Percentiles rank a stretch among this genome's conserved stretches.
Evolutionary conservation across 53 echinoderm and acorn worm genomes (phyloP).

Genomic region (Patiria pectinifera): DNA sequence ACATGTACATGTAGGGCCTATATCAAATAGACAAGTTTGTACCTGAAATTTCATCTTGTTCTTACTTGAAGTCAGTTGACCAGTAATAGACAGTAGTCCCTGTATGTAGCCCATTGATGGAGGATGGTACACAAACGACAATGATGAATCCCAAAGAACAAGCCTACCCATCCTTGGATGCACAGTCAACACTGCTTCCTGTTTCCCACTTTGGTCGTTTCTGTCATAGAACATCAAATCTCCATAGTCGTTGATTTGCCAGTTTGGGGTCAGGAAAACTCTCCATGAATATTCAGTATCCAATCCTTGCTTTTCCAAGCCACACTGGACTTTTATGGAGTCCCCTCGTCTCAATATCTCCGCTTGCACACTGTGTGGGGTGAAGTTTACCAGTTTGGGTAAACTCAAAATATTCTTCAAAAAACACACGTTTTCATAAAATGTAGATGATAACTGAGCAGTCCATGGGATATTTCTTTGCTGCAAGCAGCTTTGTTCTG

Average conservation of each 20-base stretch:
- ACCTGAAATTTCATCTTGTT: no score
- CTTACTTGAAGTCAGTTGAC: neutral
- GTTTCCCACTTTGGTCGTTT: constrained; percentile 1
- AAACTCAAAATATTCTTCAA: neutral
- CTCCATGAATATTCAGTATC: constrained; percentile 48
- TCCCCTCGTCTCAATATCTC: constrained; percentile 65
- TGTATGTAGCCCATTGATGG: constrained; percentile 70
- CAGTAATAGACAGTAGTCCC: constrained; percentile 21
- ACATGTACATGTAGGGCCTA: no score
- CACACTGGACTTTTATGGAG: constrained; percentile 5
- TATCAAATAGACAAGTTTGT: no score
- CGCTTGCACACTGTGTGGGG: constrained; percentile 11
- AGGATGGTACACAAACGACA: constrained; percentile 62
- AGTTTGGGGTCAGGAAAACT: constrained; percentile 62
- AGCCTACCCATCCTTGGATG: constrained; percentile 57
- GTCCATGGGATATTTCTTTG: neutral
- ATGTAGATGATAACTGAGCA: neutral
- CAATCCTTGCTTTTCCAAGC: neutral
- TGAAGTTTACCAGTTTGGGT: neutral
- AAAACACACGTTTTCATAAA: neutral
- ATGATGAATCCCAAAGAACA: constrained; percentile 65
- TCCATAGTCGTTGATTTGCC: constrained; percentile 72
- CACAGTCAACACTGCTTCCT: constrained; percentile 51
- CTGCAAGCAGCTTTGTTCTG: neutral
- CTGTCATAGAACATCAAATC: constrained; percentile 64